phyloP scores from a whole-genome alignment of 2,797 vertebrate genomes.

The Ammospiza maritima region DNA sequence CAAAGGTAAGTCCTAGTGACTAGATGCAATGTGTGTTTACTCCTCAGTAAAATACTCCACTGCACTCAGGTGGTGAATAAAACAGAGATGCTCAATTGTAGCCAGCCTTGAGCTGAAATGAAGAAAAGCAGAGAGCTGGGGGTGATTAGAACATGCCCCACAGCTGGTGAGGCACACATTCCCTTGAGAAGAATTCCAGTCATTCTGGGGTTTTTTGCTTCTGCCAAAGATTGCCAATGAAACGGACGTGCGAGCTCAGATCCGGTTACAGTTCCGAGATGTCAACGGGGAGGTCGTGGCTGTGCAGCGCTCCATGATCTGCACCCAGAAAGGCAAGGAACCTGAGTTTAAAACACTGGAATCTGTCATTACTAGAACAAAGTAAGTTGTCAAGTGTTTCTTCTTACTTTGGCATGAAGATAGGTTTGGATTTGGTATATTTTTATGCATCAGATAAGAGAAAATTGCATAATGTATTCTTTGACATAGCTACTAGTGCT shows the following conservation, averaged over 20 bases:
- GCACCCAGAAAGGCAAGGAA: constrained; percentile 93
- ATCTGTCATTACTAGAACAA: constrained; percentile 89
- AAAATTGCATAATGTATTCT: neutral
- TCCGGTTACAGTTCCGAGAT: constrained; percentile 90
- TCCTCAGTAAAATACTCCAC: neutral
- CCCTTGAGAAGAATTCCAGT: neutral
- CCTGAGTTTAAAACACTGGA: constrained; percentile 95
- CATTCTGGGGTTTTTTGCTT: neutral
- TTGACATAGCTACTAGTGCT: neutral
- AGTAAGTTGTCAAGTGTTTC: constrained; percentile 78
- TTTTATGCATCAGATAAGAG: neutral
- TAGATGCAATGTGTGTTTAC: neutral
- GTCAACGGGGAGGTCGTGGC: constrained; percentile 87
- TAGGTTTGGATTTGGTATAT: neutral
- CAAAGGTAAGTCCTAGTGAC: constrained; percentile 83
- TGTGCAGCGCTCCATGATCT: constrained; percentile 93
- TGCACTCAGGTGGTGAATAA: neutral
- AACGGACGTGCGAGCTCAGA: constrained; percentile 95
- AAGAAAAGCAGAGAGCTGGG: neutral
- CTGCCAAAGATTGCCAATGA: constrained; percentile 82
- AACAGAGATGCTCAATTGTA: neutral
- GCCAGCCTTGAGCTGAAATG: neutral
- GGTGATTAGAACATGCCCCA: neutral
- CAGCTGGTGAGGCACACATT: neutral
- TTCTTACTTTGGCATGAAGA: neutral